Evolutionary conservation across 2,797 vertebrate genomes (phyloP).

Genomic region (Amblyraja radiata): DNA sequence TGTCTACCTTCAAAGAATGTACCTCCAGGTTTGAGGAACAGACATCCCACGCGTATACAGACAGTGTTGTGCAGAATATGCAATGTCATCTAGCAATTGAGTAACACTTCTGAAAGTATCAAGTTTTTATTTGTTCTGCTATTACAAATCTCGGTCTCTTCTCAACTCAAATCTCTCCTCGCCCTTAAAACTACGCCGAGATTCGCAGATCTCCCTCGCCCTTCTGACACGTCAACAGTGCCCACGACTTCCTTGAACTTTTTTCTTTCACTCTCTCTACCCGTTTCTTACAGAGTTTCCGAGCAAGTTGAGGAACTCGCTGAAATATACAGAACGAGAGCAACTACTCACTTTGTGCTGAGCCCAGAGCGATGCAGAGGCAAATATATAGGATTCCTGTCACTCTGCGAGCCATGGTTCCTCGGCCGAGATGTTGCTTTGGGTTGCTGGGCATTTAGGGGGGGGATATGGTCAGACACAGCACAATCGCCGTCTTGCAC

Average conservation of each 20-base stretch:
- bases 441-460: neutral
- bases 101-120: too few species aligned
- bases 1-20: neutral
- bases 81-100: neutral
- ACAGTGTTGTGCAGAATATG: neutral
- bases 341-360: neutral
- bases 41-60: too few species aligned
- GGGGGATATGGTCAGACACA: neutral
- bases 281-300: neutral
- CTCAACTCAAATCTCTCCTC: neutral
- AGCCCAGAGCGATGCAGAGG: neutral
- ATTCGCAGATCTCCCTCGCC: neutral
- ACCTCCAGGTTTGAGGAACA: neutral
- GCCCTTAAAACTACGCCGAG: neutral
- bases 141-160: neutral
- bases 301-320: neutral
- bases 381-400: neutral
- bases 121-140: too few species aligned
- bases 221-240: conserved; percentile 4
- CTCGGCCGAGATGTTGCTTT: neutral
- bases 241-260: neutral
- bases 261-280: neutral
- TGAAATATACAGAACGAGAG: neutral
- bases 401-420: neutral
- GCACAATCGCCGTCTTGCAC: neutral